These are phyloP conservation scores for Raja brachyura DNA, from an alignment of 2,113 vertebrate genomes.

Conservation along the genomic window DNA sequence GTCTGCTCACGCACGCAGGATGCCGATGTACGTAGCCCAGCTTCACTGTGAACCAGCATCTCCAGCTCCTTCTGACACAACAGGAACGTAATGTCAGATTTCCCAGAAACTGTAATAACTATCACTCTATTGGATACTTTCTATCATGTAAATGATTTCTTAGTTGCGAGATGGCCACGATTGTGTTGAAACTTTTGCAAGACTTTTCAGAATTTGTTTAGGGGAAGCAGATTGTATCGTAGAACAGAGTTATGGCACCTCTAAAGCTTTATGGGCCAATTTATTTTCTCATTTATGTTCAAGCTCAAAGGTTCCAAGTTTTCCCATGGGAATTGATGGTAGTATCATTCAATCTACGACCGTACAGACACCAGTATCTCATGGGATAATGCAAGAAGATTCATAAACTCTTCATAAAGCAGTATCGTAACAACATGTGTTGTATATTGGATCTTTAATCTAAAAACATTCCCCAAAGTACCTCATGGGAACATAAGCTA, in stretches of 20 bases:
- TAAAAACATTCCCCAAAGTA: too few species aligned
- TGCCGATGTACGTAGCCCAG: too few species aligned
- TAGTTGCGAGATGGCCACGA: neutral
- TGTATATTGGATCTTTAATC: too few species aligned
- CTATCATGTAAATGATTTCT: neutral
- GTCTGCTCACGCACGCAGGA: too few species aligned
- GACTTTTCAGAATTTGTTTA: neutral
- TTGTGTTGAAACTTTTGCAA: neutral
- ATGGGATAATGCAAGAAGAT: neutral
- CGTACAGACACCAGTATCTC: neutral
- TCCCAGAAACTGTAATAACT: neutral
- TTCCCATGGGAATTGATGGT: neutral
- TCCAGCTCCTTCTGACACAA: too few species aligned
- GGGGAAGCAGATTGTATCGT: neutral
- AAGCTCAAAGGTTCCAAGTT: neutral
- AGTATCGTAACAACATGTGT: neutral
- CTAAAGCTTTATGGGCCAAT: neutral
- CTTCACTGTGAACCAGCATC: too few species aligned
- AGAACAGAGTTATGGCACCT: neutral
- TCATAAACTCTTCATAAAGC: neutral
- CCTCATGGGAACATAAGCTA: too few species aligned
- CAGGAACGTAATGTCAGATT: neutral
- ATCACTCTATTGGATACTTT: too few species aligned
- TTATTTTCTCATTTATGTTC: constrained; percentile 7
- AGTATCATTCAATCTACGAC: neutral